phyloP scores from a whole-genome alignment of 2,797 vertebrate genomes.

The Glyptemys insculpta region DNA sequence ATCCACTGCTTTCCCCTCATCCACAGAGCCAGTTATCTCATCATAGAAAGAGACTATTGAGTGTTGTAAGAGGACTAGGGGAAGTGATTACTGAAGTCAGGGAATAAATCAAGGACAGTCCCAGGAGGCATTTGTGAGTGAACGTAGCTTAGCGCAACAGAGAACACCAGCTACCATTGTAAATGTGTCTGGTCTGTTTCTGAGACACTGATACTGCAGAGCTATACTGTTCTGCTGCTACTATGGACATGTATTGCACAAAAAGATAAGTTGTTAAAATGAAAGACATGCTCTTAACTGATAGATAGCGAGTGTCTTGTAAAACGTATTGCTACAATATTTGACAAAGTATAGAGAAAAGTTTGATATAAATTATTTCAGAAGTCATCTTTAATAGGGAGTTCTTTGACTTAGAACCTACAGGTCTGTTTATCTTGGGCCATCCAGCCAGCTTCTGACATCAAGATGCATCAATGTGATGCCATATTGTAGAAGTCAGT shows the following conservation, averaged over 20 bases:
- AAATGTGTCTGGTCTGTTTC: not conserved
- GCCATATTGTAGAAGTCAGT: too few species aligned
- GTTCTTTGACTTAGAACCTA: not conserved
- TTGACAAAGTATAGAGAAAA: not conserved
- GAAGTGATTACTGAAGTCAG: constrained; percentile 66
- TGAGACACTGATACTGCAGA: constrained; percentile 33
- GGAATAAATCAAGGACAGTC: constrained; percentile 61
- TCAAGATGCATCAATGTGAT: too few species aligned
- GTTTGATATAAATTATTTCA: not conserved
- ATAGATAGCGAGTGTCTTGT: not conserved
- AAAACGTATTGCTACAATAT: not conserved
- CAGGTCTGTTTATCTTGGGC: not conserved
- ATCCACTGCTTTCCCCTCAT: too few species aligned
- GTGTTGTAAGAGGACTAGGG: constrained; percentile 71
- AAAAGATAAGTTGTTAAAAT: constrained; percentile 53
- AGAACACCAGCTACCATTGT: not conserved
- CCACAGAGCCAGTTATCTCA: too few species aligned
- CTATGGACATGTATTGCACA: constrained; percentile 57
- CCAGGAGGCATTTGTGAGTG: constrained; percentile 7
- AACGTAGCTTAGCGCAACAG: not conserved
- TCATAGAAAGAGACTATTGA: not conserved
- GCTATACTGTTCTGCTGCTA: constrained; percentile 37
- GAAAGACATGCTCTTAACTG: fast-evolving
- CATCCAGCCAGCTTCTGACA: not conserved
- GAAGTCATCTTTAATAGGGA: not conserved